Percentiles rank a stretch among this genome's conserved stretches.
Evolutionary conservation across 1,140 invertebrate genomes (phyloP).

Genomic region (Neelides sp.): DNA sequence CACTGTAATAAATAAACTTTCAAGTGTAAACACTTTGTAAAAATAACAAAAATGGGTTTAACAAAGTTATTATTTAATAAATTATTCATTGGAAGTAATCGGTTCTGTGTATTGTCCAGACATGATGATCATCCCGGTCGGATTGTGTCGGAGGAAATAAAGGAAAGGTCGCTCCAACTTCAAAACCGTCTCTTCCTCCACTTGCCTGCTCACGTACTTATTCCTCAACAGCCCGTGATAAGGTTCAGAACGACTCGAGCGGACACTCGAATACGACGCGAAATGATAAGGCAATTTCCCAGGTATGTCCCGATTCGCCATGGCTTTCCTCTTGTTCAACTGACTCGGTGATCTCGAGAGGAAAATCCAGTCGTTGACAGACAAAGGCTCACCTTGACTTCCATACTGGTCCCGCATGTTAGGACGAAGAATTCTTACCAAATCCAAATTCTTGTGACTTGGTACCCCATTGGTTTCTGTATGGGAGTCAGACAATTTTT

Average conservation of each 20-base stretch:
- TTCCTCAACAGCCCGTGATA: too few relatives aligned
- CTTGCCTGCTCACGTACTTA: not conserved
- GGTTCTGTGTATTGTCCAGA: slow-evolving; percentile 28
- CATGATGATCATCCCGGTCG: slow-evolving; percentile 61
- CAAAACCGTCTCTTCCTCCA: slow-evolving; percentile 49
- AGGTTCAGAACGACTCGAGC: too few relatives aligned
- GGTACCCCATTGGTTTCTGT: slow-evolving; percentile 23
- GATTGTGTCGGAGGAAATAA: slow-evolving; percentile 73
- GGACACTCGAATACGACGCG: too few relatives aligned
- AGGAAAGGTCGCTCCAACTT: slow-evolving; percentile 71
- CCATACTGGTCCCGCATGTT: slow-evolving; percentile 28
- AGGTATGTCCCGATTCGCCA: too few relatives aligned
- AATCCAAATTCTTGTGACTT: slow-evolving; percentile 16
- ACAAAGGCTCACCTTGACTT: slow-evolving; percentile 23
- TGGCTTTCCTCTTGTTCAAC: too few relatives aligned
- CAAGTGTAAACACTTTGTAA: too few relatives aligned
- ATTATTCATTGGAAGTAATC: too few relatives aligned
- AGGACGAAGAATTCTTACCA: slow-evolving; percentile 25
- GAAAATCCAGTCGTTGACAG: slow-evolving; percentile 40
- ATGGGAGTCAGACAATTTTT: slow-evolving; percentile 29
- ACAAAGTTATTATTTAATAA: too few relatives aligned
- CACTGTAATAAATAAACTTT: too few relatives aligned
- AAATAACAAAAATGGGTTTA: too few relatives aligned
- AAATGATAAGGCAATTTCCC: too few relatives aligned
- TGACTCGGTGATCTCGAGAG: slow-evolving; percentile 63